Percentiles rank a stretch among this genome's conserved stretches.
phyloP scores from a whole-genome alignment of 2,797 vertebrate genomes.

The Loris lydekkerianus region DNA sequence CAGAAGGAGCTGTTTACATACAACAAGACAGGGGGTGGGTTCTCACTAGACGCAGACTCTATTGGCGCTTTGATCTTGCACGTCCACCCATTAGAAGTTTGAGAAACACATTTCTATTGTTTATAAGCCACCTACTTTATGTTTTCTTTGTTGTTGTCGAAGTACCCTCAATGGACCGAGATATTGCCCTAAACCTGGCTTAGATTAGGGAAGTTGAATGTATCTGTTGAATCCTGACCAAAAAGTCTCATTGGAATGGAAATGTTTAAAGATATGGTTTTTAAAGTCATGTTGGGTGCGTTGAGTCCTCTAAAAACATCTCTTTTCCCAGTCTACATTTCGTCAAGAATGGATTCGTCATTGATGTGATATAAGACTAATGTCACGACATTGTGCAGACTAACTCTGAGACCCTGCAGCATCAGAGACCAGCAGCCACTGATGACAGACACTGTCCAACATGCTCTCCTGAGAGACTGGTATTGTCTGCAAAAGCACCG shows the following conservation, averaged over 20 bases:
- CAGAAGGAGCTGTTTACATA: neutral
- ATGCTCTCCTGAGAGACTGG: neutral
- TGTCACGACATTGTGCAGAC: neutral
- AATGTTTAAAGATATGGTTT: neutral
- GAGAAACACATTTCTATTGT: neutral
- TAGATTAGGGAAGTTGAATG: neutral
- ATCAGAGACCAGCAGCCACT: neutral
- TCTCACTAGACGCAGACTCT: neutral
- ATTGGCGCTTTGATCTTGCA: neutral
- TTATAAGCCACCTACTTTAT: neutral
- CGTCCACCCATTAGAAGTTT: neutral
- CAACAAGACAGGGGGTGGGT: neutral
- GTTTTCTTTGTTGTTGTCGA: neutral
- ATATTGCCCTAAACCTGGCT: neutral
- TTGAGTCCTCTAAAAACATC: neutral
- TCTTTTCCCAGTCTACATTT: neutral
- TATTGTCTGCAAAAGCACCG: neutral
- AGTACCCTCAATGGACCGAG: neutral
- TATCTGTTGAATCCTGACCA: neutral
- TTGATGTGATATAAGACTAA: neutral
- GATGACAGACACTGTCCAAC: neutral
- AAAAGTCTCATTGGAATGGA: neutral
- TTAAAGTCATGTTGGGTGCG: neutral
- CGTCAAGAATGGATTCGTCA: neutral
- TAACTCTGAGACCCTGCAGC: neutral